Evolutionary conservation across 1,140 invertebrate species (phyloP).

Genomic region (Papilio aristodemus): DNA sequence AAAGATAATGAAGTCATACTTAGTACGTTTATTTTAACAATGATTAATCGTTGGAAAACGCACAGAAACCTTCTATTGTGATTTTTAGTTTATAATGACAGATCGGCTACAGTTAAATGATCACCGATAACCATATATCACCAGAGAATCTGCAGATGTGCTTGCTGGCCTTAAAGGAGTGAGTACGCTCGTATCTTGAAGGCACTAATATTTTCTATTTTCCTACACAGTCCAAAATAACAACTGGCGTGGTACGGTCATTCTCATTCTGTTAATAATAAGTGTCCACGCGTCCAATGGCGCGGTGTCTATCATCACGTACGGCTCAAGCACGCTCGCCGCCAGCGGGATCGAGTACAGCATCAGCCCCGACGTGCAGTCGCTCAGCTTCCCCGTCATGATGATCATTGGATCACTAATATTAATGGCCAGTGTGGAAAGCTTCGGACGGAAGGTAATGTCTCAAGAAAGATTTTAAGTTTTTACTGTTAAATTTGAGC

Average conservation of each 20-base stretch:
- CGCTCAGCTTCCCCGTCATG: conserved; percentile 53
- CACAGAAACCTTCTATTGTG: too few species aligned
- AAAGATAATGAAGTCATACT: neutral
- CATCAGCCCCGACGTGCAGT: conserved; percentile 55
- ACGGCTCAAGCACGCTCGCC: conserved; percentile 47
- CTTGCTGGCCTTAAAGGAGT: too few species aligned
- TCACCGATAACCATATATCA: too few species aligned
- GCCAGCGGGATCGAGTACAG: conserved; percentile 47
- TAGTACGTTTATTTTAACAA: neutral
- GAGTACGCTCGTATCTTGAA: too few species aligned
- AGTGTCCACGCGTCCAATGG: conserved; percentile 37
- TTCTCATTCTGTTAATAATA: conserved; percentile 46
- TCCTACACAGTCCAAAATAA: conserved; percentile 43
- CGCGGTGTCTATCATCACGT: conserved; percentile 40
- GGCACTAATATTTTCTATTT: too few species aligned
- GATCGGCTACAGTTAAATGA: too few species aligned
- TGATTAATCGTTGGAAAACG: too few species aligned
- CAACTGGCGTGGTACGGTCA: conserved; percentile 39
- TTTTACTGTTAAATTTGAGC: too few species aligned
- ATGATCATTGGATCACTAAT: conserved; percentile 53
- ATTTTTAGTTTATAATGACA: too few species aligned
- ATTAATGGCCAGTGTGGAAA: conserved; percentile 49
- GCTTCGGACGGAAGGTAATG: conserved; percentile 55
- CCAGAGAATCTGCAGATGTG: too few species aligned
- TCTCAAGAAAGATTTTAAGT: neutral